Base-by-base conservation (phyloP, 2,888 invertebrate species). In the Sinopyrophorus schimmeli region DNA sequence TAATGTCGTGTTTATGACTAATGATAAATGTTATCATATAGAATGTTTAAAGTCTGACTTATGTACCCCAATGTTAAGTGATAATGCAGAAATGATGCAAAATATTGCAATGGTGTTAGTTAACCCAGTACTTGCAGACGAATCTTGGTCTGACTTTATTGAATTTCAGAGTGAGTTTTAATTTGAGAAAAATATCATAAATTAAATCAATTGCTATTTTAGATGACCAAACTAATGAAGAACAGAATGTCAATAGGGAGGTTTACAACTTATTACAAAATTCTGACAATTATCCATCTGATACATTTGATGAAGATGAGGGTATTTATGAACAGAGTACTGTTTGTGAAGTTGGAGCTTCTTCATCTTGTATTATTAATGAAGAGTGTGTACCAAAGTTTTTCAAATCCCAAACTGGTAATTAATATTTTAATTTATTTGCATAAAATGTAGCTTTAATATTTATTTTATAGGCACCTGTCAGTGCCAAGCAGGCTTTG, bases 1-100 rank as follows among this genome's bases (percentile, higher is more conserved):
- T 69, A 87, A 92, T 70, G 84, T 90, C 53, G 89, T 86, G 2
- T 83, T 92, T 66, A 84, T 88, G 71, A 83, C 81, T 58, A 84
- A 89, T 63, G 73, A 77, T 11, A 83, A 83, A 52, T 92, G 92
- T 68, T 92, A 83, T 67, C 87, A 89, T 71, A 82, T 91, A 10
- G 79, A 80, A 48, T 90, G 90, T 71, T 76, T 73, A 3, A 85
- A 77, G 59, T 83, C 87, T 64, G 84, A 87, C 63, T 73, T 83
- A 17, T 91, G 90, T 62, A 64, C 84, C 54, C 90, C 90, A 0
- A 76, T 83, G 10, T 76, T 79, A 28, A 78, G 82, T 27, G 71
- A 75, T 5, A 83, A 84, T 56, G 75, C 80, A 58, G 69, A 71
- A 14, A 71, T 71, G 44, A 76, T 78, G 5, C 78, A 81, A 21